Conservation (phyloP, 2,888 invertebrate species). For the Epinotia nisella region DNA sequence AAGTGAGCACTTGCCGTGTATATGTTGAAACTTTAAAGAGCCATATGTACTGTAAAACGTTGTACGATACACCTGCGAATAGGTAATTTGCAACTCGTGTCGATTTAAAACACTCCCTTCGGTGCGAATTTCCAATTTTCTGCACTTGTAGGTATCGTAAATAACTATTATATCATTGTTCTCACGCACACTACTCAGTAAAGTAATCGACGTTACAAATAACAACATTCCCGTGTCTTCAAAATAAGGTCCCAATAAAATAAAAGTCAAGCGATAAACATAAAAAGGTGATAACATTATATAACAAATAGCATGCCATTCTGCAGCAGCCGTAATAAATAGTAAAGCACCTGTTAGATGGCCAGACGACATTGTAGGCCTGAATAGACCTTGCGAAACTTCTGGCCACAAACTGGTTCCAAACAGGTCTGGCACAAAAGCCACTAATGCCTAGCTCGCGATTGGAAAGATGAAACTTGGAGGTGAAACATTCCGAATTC, state of each 20-base stretch:
- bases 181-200: too few relatives aligned
- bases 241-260: neutral
- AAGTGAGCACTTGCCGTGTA: too few relatives aligned
- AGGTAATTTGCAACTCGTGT: too few relatives aligned
- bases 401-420: constrained; percentile 4
- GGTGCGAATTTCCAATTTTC: too few relatives aligned
- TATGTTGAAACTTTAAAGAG: too few relatives aligned
- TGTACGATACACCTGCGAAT: too few relatives aligned
- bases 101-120: too few relatives aligned
- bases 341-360: constrained; percentile 19
- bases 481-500: too few relatives aligned
- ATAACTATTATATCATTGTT: too few relatives aligned
- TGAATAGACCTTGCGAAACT: constrained; percentile 16
- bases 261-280: constrained; percentile 9
- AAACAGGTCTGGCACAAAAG: constrained; percentile 6
- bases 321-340: constrained; percentile 11
- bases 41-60: too few relatives aligned
- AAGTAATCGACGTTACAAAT: too few relatives aligned
- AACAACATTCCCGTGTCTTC: neutral
- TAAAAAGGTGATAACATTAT: constrained; percentile 7
- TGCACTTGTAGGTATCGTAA: too few relatives aligned
- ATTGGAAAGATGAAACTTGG: constrained; percentile 4
- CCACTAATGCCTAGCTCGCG: constrained; percentile 5
- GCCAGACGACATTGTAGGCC: constrained; percentile 14
- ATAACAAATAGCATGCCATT: neutral